These are phyloP conservation scores for Spodoptera picta DNA, from an alignment of 2,888 invertebrate species.

Conservation along the genomic window DNA sequence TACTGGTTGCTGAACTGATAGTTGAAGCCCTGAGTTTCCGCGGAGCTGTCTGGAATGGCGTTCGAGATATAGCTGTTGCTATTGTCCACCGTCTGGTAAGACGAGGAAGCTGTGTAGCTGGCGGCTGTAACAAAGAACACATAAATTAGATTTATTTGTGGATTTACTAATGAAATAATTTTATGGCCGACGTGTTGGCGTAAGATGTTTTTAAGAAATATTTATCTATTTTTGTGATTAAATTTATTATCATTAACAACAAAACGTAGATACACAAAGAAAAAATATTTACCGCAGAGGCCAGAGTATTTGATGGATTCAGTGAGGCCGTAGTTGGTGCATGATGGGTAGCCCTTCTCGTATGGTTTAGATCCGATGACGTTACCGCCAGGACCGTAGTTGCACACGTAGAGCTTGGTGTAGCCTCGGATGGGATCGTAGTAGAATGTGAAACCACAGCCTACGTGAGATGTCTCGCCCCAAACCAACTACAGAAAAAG, in stretches of 20 bases:
- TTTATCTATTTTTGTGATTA: neutral
- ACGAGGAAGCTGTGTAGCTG: conserved; percentile 79
- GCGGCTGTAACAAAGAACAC: conserved; percentile 75
- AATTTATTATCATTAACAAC: neutral
- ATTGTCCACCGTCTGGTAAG: conserved; percentile 79
- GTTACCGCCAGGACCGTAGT: conserved; percentile 95
- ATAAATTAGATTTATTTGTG: conserved; percentile 42
- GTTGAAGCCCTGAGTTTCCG: conserved; percentile 77
- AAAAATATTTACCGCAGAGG: conserved; percentile 91
- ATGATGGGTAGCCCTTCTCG: conserved; percentile 92
- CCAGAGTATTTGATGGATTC: conserved; percentile 93
- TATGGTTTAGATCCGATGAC: conserved; percentile 93
- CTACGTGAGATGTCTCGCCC: conserved; percentile 95
- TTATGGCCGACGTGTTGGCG: neutral
- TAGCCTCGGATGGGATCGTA: conserved; percentile 92
- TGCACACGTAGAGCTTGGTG: conserved; percentile 95
- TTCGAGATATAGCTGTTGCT: conserved; percentile 86
- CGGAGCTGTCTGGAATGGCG: conserved; percentile 87
- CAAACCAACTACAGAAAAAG: conserved; percentile 92
- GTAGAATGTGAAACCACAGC: conserved; percentile 96
- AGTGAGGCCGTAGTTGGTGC: conserved; percentile 91
- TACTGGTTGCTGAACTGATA: conserved; percentile 77
- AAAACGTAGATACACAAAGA: neutral
- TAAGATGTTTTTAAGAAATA: neutral
- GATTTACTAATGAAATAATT: neutral